phyloP scores from a whole-genome alignment of 1,140 invertebrate species.

The Lepeophtheirus salmonis region DNA sequence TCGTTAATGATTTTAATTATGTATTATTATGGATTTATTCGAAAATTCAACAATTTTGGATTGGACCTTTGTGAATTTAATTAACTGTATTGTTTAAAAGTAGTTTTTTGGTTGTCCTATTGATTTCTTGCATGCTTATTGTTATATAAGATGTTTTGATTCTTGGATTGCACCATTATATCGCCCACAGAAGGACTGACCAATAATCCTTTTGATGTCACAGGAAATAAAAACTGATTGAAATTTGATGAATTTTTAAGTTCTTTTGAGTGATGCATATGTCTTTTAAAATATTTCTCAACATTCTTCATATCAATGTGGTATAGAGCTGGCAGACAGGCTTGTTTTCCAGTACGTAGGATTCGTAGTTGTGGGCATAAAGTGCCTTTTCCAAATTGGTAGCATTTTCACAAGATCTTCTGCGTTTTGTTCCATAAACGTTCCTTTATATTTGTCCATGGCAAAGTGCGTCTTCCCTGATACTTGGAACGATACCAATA shows the following conservation, averaged over 20 bases:
- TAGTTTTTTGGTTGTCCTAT: too few species aligned
- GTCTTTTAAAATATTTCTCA: neutral
- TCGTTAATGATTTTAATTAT: too few species aligned
- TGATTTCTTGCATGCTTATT: too few species aligned
- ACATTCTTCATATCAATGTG: neutral
- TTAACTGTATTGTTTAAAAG: too few species aligned
- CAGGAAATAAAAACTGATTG: neutral
- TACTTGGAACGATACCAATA: neutral
- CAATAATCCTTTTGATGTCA: neutral
- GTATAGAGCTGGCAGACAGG: neutral
- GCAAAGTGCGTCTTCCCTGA: neutral
- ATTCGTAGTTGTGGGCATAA: neutral
- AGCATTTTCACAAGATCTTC: neutral
- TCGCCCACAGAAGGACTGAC: neutral
- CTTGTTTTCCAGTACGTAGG: neutral
- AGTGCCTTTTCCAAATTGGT: neutral
- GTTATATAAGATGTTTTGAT: too few species aligned
- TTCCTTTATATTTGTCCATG: neutral
- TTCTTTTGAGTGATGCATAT: neutral
- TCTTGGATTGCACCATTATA: neutral
- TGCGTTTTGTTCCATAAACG: neutral
- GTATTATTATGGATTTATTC: too few species aligned
- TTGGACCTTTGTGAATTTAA: too few species aligned
- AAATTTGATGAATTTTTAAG: neutral
- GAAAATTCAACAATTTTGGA: too few species aligned